Evolutionary conservation across 1,140 invertebrate genomes (phyloP), one percentile per base, ranked within the genome.

Genomic region (Ceratina japonica): DNA sequence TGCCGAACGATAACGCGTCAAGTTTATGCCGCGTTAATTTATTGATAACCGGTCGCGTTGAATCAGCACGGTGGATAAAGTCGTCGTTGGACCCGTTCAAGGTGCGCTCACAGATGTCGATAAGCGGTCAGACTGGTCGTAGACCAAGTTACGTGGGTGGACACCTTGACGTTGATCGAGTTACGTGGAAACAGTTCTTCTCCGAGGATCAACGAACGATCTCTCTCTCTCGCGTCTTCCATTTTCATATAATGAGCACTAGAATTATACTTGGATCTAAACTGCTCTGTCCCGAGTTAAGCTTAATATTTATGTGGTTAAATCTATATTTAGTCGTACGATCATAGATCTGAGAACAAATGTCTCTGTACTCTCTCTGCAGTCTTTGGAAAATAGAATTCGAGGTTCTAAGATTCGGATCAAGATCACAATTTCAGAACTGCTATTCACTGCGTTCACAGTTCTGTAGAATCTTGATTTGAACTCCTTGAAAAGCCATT

Each of bases 101-200:
- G 70, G 70, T 74, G 71, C 77, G 27, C 22, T 74, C 65, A 74
- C 51, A 66, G n/a, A 24, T 52, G 77, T 79, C 77, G 77, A 79
- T 79, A 74, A 79, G 77, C 54, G 54, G 69, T 61, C 49, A 51
- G 62, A 66, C 71, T 66, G 77, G 62, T 61, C 54, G 77, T 79
- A 66, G 61, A 66, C 77, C 37, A 2, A 27, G 2, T 16, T 15
- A 22, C 54, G 71, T 79, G 77, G 77, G 77, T 51, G 77, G 70
- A 79, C 71, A 51, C 76, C 71, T 74, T 59, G 62, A 74, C 77
- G 27, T 79, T 61, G 77, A 79, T 66, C 44, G 62, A 52, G 70
- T 20, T 63, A 49, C 52, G 22, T 24, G 75, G 44, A 70, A 77
- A 54, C 56, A 37, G 27, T 37, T 75, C n/a, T 10, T 16, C 7